These are phyloP conservation scores for Actenoides lindsayi DNA, from an alignment of 2,113 vertebrate species.

Conservation along the genomic window DNA sequence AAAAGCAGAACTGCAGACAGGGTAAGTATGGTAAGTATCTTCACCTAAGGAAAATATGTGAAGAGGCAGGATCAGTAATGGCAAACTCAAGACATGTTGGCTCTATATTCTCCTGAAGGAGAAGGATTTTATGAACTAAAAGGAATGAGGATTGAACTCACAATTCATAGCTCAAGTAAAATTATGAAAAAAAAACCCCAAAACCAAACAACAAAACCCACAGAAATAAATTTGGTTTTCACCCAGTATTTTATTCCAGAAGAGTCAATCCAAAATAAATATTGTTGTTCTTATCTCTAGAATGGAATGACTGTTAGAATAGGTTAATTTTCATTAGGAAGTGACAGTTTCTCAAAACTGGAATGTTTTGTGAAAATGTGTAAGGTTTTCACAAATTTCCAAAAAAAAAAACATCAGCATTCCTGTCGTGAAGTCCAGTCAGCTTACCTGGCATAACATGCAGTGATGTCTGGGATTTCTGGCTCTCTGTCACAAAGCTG, in stretches of 20 bases:
- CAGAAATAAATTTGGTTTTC: neutral
- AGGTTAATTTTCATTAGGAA: neutral
- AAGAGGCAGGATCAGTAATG: neutral
- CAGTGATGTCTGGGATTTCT: neutral
- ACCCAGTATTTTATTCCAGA: neutral
- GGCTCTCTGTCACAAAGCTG: neutral
- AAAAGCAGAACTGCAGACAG: neutral
- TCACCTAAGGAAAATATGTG: neutral
- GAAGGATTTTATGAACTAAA: neutral
- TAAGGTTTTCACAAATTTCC: neutral
- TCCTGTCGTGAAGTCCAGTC: neutral
- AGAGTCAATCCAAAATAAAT: neutral
- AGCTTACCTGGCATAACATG: neutral
- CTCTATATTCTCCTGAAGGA: neutral
- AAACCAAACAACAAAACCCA: too few species aligned
- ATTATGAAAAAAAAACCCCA: neutral
- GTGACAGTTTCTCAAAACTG: neutral
- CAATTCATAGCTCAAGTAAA: neutral
- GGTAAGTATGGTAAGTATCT: neutral
- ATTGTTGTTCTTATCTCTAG: neutral
- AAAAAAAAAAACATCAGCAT: neutral
- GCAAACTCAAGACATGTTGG: neutral
- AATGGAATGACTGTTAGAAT: neutral
- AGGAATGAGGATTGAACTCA: neutral
- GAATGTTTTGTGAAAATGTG: neutral